These are phyloP conservation scores for Xenops minutus DNA, from an alignment of 2,797 vertebrate species.

Conservation along the genomic window DNA sequence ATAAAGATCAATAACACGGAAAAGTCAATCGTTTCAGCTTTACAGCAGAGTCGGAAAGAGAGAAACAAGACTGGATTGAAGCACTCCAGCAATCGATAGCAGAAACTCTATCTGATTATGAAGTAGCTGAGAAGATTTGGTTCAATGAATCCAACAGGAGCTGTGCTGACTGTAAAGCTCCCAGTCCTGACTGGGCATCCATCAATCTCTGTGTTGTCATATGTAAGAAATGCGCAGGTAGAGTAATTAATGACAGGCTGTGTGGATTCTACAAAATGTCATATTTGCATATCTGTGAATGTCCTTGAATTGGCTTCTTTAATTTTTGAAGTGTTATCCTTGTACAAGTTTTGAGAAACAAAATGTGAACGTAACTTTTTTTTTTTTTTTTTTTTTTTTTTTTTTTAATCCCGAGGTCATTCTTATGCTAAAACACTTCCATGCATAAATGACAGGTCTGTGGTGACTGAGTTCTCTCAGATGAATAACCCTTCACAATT, in stretches of 20 bases:
- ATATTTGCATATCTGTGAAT: constrained; percentile 3
- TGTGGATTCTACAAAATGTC: not conserved
- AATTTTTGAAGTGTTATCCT: not conserved
- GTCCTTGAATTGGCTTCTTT: not conserved
- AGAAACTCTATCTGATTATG: constrained; percentile 95
- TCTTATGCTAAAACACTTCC: not conserved
- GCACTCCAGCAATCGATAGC: constrained; percentile 93
- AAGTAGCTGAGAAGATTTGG: constrained; percentile 99
- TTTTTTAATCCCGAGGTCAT: not conserved
- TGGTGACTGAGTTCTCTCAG: not conserved
- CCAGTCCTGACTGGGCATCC: constrained; percentile 93
- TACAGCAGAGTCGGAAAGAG: constrained; percentile 89
- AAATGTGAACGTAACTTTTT: not conserved
- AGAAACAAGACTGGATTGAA: constrained; percentile 95
- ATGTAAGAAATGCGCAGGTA: constrained; percentile 97
- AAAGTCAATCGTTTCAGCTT: constrained; percentile 89
- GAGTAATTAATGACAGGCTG: constrained; percentile 59
- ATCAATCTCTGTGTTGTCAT: constrained; percentile 96
- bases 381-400: not conserved
- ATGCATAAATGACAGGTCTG: not conserved
- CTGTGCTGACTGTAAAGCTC: constrained; percentile 90
- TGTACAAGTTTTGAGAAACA: not conserved
- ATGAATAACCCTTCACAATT: not conserved
- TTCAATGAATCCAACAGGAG: constrained; percentile 92
- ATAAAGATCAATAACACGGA: constrained; percentile 80